Evolutionary conservation across 1,140 invertebrate genomes (phyloP), one percentile per base, ranked within the genome.

Genomic region (Mactra quadrangularis): DNA sequence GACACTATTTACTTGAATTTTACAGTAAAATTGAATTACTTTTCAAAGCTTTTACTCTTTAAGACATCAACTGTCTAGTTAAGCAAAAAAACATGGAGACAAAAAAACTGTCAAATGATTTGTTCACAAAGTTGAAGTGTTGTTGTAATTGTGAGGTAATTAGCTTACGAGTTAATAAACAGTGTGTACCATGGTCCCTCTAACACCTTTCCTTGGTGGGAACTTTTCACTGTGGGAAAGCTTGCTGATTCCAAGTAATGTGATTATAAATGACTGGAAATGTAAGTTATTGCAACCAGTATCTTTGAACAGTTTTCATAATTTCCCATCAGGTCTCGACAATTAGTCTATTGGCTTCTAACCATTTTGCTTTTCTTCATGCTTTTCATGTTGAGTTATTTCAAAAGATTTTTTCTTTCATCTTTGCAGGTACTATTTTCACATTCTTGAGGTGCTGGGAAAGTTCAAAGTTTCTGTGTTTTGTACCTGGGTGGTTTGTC

Each of bases 151-250:
- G 50, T 2, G 15, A 19, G 31, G 25, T 72, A 72, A 72, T 72
- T 72, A 29, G 70, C 50, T 57, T 38, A 57, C 70, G 33, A 72
- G 50, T 57, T 72, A 72, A 72, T 72, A 72, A 72, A 41, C 70
- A 38, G 70, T 72, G 53, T 55, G 31, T 35, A 52, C 52, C 70
- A 35, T 38, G 50, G 53, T 55, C 47, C 70, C 55, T 29, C 29
- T 57, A 35, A 72, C 70, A 72, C 70, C 70, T 72, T 53, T 6
- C 19, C 33, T 4, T 57, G 64, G 70, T 72, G 70, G 70, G 70
- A 72, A 72, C 53, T 57, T 52, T 35, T 57, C 31, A 4, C 3
- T 35, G 53, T 68, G 64, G 35, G 64, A 41, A 33, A 68, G 45
- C 41, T 55, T 25, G 13, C 19, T 22, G 17, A 25, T 68, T 68